Percentiles rank a stretch among this genome's conserved stretches.
These are phyloP conservation scores for Leucophenga maculata DNA, from an alignment of 2,888 invertebrate species.

Conservation along the genomic window DNA sequence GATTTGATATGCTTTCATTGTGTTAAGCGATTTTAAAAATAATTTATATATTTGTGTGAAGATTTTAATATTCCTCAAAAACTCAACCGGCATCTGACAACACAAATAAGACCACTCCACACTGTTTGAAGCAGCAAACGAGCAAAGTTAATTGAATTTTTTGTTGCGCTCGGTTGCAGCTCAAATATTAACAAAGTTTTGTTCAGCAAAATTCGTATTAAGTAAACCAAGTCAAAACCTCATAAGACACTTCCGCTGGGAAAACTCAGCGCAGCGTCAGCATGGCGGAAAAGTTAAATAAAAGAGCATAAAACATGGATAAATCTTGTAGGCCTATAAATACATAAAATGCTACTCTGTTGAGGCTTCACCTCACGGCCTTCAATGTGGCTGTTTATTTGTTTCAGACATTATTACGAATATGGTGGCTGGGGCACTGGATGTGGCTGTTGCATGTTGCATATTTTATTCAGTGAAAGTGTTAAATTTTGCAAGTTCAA, in stretches of 20 bases:
- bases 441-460: not conserved
- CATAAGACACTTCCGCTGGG: not conserved
- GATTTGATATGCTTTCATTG: no score
- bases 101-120: not conserved
- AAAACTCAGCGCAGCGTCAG: not conserved
- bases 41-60: no score
- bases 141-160: not conserved
- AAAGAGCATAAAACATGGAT: not conserved
- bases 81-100: no score
- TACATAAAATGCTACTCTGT: not conserved
- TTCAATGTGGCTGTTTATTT: not conserved
- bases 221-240: not conserved
- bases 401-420: not conserved
- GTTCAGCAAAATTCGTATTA: not conserved
- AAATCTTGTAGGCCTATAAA: slow-evolving; percentile 3
- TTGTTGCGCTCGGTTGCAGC: not conserved
- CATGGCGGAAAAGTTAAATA: not conserved
- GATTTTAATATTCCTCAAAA: no score
- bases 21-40: no score
- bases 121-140: no score
- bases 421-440: no score
- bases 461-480: slow-evolving; percentile 9
- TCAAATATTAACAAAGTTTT: not conserved
- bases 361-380: not conserved
- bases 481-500: slow-evolving; percentile 19